Percentiles rank a stretch among this genome's conserved stretches.
These are phyloP conservation scores for Cataglyphis albicans DNA, from an alignment of 2,888 invertebrate species.

Conservation along the genomic window DNA sequence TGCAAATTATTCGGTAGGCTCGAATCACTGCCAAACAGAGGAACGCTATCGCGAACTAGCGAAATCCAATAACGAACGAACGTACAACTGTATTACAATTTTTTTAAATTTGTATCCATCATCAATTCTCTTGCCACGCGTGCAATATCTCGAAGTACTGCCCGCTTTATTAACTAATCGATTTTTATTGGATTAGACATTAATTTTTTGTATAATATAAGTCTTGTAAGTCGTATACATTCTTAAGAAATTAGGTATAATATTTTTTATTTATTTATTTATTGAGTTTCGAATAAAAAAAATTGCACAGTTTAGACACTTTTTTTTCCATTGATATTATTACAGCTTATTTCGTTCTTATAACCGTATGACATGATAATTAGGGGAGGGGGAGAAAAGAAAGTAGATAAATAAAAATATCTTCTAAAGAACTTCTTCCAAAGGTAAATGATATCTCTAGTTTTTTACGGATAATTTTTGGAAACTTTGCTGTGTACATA, in stretches of 20 bases:
- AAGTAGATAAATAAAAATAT: conserved; percentile 16
- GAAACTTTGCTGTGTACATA: conserved; percentile 72
- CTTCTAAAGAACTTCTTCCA: conserved; percentile 66
- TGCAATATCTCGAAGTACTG: conserved; percentile 25
- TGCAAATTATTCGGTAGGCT: conserved; percentile 67
- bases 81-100: conserved; percentile 43
- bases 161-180: conserved; percentile 26
- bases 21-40: conserved; percentile 81
- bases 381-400: not conserved
- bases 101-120: conserved; percentile 57
- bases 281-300: conserved; percentile 25
- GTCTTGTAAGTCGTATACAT: not conserved
- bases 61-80: conserved; percentile 28
- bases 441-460: conserved; percentile 65
- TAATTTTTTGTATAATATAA: conserved; percentile 33
- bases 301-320: conserved; percentile 46
- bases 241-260: not conserved
- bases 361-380: conserved; percentile 4
- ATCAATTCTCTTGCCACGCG: conserved; percentile 66
- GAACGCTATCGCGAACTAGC: conserved; percentile 20
- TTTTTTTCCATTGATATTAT: conserved; percentile 24
- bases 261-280: conserved; percentile 50
- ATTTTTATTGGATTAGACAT: conserved; percentile 24
- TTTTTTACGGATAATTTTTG: conserved; percentile 78
- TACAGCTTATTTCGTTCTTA: conserved; percentile 5